Conservation (phyloP, 2,888 invertebrate genomes). For the Apoda limacodes region DNA sequence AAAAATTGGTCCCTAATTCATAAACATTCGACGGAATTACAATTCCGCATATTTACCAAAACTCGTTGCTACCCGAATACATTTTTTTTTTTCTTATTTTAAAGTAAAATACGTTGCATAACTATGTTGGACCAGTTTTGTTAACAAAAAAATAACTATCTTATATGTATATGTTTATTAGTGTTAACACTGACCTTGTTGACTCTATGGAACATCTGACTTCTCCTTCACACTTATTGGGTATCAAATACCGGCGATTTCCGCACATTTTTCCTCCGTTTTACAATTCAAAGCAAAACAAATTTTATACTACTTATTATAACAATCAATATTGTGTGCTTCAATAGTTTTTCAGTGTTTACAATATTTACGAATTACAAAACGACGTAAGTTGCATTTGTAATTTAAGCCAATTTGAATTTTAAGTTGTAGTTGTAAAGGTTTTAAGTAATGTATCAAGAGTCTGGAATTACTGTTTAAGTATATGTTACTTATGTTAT, state of each 20-base stretch:
- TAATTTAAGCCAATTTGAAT: constrained; percentile 1
- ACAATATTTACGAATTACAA: constrained; percentile 28
- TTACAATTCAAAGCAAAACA: constrained; percentile 21
- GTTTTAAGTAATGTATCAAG: too few relatives aligned
- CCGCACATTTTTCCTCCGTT: constrained; percentile 51
- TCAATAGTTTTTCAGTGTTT: constrained; percentile 44
- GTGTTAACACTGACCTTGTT: constrained; percentile 52
- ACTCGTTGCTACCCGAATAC: too few relatives aligned
- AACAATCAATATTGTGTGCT: constrained; percentile 28
- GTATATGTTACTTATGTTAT: constrained; percentile 50
- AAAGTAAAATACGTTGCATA: constrained; percentile 10
- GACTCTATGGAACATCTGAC: constrained; percentile 18
- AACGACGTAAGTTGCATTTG: constrained; percentile 23
- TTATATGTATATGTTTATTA: constrained; percentile 23
- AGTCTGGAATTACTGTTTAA: too few relatives aligned
- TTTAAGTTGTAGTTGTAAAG: too few relatives aligned
- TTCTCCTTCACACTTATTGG: constrained; percentile 37
- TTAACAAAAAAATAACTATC: too few relatives aligned
- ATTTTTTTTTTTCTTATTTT: too few relatives aligned
- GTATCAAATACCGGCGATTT: constrained; percentile 35
- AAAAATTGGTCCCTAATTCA: too few relatives aligned
- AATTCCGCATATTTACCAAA: too few relatives aligned
- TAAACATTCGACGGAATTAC: too few relatives aligned
- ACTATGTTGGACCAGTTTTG: too few relatives aligned
- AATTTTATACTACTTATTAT: constrained; percentile 24